Evolutionary conservation across 2,113 vertebrate species (phyloP).

Genomic region (Oncorhynchus kisutch): DNA sequence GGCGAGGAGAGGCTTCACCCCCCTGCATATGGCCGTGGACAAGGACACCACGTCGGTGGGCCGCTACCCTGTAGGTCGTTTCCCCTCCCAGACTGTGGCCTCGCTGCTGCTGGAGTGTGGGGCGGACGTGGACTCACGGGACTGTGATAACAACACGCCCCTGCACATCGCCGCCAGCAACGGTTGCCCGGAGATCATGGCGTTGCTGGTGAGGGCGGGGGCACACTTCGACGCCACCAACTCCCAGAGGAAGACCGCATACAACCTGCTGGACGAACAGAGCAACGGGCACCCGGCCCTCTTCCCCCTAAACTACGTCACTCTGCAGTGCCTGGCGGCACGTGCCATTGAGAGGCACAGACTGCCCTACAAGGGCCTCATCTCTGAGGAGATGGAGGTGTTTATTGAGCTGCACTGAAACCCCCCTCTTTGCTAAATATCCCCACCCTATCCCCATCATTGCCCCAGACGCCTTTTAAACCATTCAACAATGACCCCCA

Average conservation of each 20-base stretch:
- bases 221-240: constrained; percentile 94
- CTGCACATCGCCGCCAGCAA: constrained; percentile 86
- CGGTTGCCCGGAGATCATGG: constrained; percentile 85
- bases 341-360: constrained; percentile 89
- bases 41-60: constrained; percentile 90
- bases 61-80: constrained; percentile 89
- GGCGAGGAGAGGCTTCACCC: constrained; percentile 84
- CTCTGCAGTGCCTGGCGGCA: constrained; percentile 95
- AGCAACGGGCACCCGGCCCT: constrained; percentile 82
- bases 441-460: constrained; percentile 22
- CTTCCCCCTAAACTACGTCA: constrained; percentile 87
- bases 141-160: constrained; percentile 93
- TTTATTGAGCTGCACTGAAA: constrained; percentile 93
- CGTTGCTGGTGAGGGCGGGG: constrained; percentile 81
- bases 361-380: constrained; percentile 91
- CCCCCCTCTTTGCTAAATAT: neutral
- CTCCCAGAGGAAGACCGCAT: constrained; percentile 86
- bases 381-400: constrained; percentile 91
- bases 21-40: constrained; percentile 92
- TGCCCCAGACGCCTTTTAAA: neutral
- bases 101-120: constrained; percentile 87
- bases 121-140: constrained; percentile 87
- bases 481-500: no score
- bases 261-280: constrained; percentile 88
- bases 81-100: constrained; percentile 86